phyloP scores from a whole-genome alignment of 2,888 invertebrate genomes.

The Anticlea derivata region DNA sequence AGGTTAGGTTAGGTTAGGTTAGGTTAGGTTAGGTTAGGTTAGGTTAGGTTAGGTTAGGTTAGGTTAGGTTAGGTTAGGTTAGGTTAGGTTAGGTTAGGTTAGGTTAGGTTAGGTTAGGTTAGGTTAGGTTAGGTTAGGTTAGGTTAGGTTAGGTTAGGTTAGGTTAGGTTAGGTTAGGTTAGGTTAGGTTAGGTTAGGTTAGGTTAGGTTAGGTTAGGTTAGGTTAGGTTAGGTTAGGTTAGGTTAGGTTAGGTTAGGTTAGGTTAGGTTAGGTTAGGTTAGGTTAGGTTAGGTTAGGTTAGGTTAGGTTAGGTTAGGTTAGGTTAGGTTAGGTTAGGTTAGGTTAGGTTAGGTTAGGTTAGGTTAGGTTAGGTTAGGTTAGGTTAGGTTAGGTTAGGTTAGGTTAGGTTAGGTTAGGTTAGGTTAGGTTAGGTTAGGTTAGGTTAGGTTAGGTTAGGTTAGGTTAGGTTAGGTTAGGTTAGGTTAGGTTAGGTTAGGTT shows the following conservation, averaged over 20 bases:
- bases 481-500: constrained; percentile 9
- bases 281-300: constrained; percentile 9
- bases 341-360: constrained; percentile 14
- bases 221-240: constrained; percentile 10
- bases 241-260: background rate
- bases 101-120: constrained; percentile 5
- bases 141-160: constrained; percentile 10
- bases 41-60: constrained; percentile 11
- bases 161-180: constrained; percentile 9
- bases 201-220: constrained; percentile 8
- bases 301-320: constrained; percentile 5
- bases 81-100: constrained; percentile 1
- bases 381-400: constrained; percentile 17
- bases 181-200: constrained; percentile 4
- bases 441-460: background rate
- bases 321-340: background rate
- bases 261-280: constrained; percentile 14
- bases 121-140: background rate
- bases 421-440: constrained; percentile 5
- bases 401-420: constrained; percentile 1
- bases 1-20: constrained; percentile 14
- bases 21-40: constrained; percentile 18
- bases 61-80: constrained; percentile 17
- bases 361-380: constrained; percentile 16
- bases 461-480: constrained; percentile 11